Evolutionary conservation across 2,888 invertebrate genomes (phyloP).

Genomic region (Perdita meconis): DNA sequence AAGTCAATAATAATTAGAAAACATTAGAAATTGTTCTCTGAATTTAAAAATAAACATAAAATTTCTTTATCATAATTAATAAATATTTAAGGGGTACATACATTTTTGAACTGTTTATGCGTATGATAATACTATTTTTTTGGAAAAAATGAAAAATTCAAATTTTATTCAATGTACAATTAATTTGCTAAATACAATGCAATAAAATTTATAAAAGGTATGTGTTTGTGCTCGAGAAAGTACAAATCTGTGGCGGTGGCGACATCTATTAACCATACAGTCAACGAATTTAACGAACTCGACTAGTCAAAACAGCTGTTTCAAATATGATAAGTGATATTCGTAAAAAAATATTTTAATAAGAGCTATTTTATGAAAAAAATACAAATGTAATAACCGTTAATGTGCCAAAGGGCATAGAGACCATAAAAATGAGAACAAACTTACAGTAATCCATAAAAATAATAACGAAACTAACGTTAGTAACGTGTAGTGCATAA

Average conservation of each 20-base stretch:
- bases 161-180: no score
- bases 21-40: neutral
- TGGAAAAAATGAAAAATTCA: no score
- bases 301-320: slow-evolving; percentile 3
- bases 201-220: neutral
- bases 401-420: slow-evolving; percentile 25
- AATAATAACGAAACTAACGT: slow-evolving; percentile 52
- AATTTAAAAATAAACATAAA: neutral
- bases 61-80: neutral
- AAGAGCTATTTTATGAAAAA: slow-evolving; percentile 7
- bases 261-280: slow-evolving; percentile 38
- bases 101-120: no score
- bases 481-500: slow-evolving; percentile 73
- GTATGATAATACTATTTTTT: no score
- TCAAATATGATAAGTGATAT: neutral
- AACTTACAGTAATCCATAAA: slow-evolving; percentile 53
- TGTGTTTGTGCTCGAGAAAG: neutral
- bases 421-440: slow-evolving; percentile 24
- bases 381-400: neutral
- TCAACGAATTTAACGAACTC: neutral
- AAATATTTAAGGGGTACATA: no score
- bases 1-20: neutral
- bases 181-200: neutral
- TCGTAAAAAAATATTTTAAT: neutral
- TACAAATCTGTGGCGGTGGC: slow-evolving; percentile 45